Evolutionary conservation across 2,113 vertebrate genomes (phyloP).

Genomic region (Cyanoramphus novaezelandiae): DNA sequence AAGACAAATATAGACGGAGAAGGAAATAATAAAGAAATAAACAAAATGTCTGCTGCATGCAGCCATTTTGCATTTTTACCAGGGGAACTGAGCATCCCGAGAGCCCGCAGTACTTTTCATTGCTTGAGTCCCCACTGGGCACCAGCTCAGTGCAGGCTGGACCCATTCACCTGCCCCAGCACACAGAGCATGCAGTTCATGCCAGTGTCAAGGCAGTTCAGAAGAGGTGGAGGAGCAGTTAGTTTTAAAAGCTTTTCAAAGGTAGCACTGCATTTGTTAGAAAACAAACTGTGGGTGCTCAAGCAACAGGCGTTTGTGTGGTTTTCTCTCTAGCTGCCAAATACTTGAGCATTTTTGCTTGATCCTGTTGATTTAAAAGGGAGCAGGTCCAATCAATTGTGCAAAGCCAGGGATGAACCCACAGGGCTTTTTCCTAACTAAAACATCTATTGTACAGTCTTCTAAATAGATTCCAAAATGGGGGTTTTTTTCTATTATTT

Average conservation of each 20-base stretch:
- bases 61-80: not conserved
- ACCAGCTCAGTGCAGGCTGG: not conserved
- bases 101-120: not conserved
- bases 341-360: not conserved
- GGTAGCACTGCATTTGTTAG: not conserved
- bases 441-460: not conserved
- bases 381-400: not conserved
- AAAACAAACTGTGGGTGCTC: not conserved
- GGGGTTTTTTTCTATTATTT: not conserved
- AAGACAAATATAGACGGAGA: not conserved
- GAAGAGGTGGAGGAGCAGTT: not conserved
- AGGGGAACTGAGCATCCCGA: not conserved
- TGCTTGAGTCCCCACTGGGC: not conserved
- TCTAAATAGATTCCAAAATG: not conserved
- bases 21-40: not conserved
- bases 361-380: not conserved
- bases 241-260: not conserved
- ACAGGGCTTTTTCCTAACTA: conserved; percentile 9
- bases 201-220: fast-evolving
- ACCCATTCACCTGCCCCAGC: fast-evolving
- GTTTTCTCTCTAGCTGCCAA: not conserved
- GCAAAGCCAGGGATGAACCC: not conserved
- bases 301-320: not conserved
- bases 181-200: fast-evolving
- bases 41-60: not conserved